Percentiles rank a stretch among this genome's conserved stretches.
phyloP scores from a whole-genome alignment of 2,888 invertebrate genomes.

The Endomychus coccineus region DNA sequence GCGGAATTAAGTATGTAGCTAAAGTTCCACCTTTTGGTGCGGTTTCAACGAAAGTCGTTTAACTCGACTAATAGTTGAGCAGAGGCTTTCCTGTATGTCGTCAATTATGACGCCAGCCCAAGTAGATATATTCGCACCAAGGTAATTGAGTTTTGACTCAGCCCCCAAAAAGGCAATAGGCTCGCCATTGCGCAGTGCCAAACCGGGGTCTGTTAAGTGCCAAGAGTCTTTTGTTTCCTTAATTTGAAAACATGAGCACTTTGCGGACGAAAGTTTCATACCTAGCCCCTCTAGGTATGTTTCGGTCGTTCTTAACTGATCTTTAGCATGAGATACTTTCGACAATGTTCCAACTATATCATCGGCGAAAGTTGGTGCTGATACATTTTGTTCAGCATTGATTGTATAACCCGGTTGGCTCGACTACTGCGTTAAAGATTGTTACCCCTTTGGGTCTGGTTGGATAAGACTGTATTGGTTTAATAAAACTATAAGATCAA shows the following conservation, averaged over 20 bases:
- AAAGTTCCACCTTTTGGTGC: slow-evolving; percentile 36
- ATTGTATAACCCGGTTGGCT: slow-evolving; percentile 21
- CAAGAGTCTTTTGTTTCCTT: slow-evolving; percentile 26
- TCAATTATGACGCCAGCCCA: slow-evolving; percentile 22
- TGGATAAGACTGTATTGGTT: too few relatives aligned
- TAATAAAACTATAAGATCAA: too few relatives aligned
- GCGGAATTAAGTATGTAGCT: slow-evolving; percentile 35
- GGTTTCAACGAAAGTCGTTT: slow-evolving; percentile 29
- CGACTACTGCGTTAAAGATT: slow-evolving; percentile 36
- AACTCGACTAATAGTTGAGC: slow-evolving; percentile 5
- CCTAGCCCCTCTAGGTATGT: slow-evolving; percentile 27
- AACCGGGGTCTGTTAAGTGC: slow-evolving; percentile 27
- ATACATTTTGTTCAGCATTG: slow-evolving; percentile 19
- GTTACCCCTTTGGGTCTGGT: too few relatives aligned
- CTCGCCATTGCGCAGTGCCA: slow-evolving; percentile 22
- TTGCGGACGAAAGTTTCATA: slow-evolving; percentile 18
- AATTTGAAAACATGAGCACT: slow-evolving; percentile 23
- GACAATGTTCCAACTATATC: slow-evolving; percentile 34
- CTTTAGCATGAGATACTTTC: slow-evolving; percentile 29
- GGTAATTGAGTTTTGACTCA: slow-evolving; percentile 28
- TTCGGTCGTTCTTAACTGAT: slow-evolving; percentile 26
- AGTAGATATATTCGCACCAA: slow-evolving; percentile 31
- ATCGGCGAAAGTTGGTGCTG: slow-evolving; percentile 38
- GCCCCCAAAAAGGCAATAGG: slow-evolving; percentile 20
- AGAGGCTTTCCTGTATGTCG: slow-evolving; percentile 13